Base-by-base conservation (phyloP, 2,113 vertebrate species). In the Donacobius atricapilla region DNA sequence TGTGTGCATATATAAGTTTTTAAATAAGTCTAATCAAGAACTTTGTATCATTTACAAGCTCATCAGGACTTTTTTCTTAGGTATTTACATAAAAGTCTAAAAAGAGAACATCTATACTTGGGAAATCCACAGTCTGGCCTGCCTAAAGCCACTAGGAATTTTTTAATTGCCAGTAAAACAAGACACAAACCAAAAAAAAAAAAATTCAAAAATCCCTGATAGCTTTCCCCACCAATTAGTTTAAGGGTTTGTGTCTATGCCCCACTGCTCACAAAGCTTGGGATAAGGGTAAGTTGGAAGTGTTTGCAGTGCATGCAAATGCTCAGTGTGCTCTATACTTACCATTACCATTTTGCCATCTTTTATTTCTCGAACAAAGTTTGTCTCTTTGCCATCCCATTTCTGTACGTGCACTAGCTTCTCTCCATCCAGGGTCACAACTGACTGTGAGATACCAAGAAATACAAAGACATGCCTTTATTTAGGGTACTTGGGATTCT, bases 311-410 rank as follows among this genome's bases (percentile, higher is more conserved):
- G 4, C 15, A 33, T 10, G 3, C 1, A 4, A 63, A 30, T 7
- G 13, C 16, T 73, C 77, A 77, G 50, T 9, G 39, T 85, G 53
- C 37, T 73, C 54, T 40, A 53, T 82, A 97, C 98, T 98, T 94
- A 99, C 99, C 98, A 99, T 98, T 80, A 99, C 86, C 98, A 99
- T 94, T 97, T 99, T 99, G 64, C 97, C 99, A 18, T 99, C 99
- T 92, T 99, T 99, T 90, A 99, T 98, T 98, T 99, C 99, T 96
- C 99, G 97, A 94, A 99, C 98, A 77, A 99, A 98, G 77, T 97
- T 99, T 91, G 99, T 99, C 96, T 99, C 98, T 94, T 99, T 99
- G 94, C 98, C 98, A 3, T 99, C 99, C 99, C 99, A 99, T 96
- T 99, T 99, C 98, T 99, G 99, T 92, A 99, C 97, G 2, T 99